Evolutionary conservation across 2,113 vertebrate genomes (phyloP), one percentile per base, ranked within the genome.

Genomic region (Leptosomus discolor): DNA sequence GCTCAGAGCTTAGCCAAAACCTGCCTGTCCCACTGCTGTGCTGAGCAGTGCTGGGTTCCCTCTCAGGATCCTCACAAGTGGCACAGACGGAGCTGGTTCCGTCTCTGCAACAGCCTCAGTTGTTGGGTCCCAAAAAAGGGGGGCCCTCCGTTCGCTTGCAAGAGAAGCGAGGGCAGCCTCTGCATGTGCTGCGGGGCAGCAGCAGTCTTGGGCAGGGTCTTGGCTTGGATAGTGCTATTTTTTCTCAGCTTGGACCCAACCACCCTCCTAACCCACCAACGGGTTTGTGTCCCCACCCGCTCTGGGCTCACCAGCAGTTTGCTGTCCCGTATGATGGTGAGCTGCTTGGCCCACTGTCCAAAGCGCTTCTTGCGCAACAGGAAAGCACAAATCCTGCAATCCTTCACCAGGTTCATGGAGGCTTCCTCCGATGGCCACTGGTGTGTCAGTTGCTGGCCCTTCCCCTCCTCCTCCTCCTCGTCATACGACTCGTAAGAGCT

Each of bases 401-500:
- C 99, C 96, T 98, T 99, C 68, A 99, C 98, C 41, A 99, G 98
- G 88, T 98, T 99, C 76, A 98, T 98, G 22, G 99, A 98, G 83
- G 98, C 98, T 95, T 99, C 99, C 97, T 99, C 99, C 0, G 99
- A 98, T 1, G 98, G 98, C 99, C 99, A 99, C 78, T 98, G 98
- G 90, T 98, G 99, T 32, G 97, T 98, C 90, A 97, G 98, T 74
- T 98, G 98, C 71, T 97, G 98, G 69, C 98, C 98, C 95, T 99
- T 99, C 50, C 98, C 98, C 75, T 99, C 99, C 20, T 99, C 99
- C 9, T 99, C 99, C 63, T 99, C 99, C 32, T 99, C 99, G 2
- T 99, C 99, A 0, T 99, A 99, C 0, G 99, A 99, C 96, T 99
- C 99, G 0, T 99, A 99, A 30, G 99, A 99, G 94, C 99, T 99